Conservation (phyloP, 2,113 vertebrate species). For the Furnarius figulus region DNA sequence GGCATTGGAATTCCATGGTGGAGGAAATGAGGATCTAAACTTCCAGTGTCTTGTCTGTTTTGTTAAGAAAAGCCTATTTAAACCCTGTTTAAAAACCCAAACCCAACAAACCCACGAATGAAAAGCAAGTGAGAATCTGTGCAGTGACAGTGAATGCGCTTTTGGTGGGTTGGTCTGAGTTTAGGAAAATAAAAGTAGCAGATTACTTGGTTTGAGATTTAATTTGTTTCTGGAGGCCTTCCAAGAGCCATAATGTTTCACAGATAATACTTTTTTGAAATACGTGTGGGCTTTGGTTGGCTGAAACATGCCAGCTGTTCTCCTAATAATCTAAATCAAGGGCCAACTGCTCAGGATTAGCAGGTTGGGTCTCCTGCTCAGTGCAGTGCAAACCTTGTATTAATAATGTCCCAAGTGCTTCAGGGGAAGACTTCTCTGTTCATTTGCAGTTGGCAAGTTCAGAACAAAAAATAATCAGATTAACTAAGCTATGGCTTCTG, state of each 20-base stretch:
- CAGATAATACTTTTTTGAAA: slow-evolving; percentile 34
- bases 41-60: background rate
- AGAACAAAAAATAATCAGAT: background rate
- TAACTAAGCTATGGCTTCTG: background rate
- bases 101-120: background rate
- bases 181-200: slow-evolving; percentile 49
- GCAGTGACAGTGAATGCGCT: background rate
- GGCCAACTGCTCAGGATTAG: slow-evolving; percentile 51
- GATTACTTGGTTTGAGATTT: slow-evolving; percentile 42
- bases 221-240: slow-evolving; percentile 45
- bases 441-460: background rate
- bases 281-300: slow-evolving; percentile 37
- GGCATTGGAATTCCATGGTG: background rate
- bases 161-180: slow-evolving; percentile 15
- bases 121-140: background rate
- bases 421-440: background rate
- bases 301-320: slow-evolving; percentile 67
- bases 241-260: slow-evolving; percentile 47
- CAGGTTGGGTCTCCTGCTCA: background rate
- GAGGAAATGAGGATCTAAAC: background rate
- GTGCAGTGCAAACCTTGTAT: background rate
- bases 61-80: background rate
- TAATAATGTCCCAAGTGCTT: background rate
- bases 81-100: background rate
- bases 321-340: slow-evolving; percentile 61